Evolutionary conservation across 2,797 vertebrate species (phyloP).

Genomic region (Lepus townsendii): DNA sequence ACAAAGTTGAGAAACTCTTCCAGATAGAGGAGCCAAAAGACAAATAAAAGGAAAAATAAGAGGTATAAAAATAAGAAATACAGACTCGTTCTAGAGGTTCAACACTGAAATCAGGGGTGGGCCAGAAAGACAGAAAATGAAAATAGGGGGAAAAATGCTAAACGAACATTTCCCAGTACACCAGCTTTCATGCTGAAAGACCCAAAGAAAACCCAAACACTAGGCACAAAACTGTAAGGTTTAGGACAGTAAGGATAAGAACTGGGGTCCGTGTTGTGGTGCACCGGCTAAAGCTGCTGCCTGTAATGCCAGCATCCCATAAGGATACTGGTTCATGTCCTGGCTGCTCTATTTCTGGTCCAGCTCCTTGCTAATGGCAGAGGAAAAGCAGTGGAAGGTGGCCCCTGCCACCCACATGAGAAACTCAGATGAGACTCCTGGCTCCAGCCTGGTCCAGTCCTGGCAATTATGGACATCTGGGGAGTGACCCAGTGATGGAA

Average conservation of each 20-base stretch:
- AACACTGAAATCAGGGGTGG: background rate
- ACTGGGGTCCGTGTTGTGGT: too few species aligned
- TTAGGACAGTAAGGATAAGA: constrained; percentile 29
- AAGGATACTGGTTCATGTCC: too few species aligned
- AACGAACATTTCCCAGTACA: background rate
- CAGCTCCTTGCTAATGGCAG: too few species aligned
- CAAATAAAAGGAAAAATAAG: background rate
- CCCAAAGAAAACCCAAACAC: background rate
- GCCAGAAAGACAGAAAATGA: constrained; percentile 20
- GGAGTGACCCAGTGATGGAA: too few species aligned
- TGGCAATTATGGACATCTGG: too few species aligned
- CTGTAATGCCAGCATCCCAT: too few species aligned
- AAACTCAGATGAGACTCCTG: too few species aligned
- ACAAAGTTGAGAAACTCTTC: constrained; percentile 23
- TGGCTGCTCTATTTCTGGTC: too few species aligned
- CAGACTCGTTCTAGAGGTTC: background rate
- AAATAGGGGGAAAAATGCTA: constrained; percentile 19
- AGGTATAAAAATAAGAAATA: background rate
- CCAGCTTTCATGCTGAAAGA: background rate
- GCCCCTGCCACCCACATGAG: too few species aligned
- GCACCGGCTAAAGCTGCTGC: too few species aligned
- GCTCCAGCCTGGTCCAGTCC: too few species aligned
- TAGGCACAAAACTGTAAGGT: background rate
- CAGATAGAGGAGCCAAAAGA: constrained; percentile 9
- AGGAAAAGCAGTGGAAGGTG: too few species aligned